Evolutionary conservation across 1,140 invertebrate genomes (phyloP), one percentile per base, ranked within the genome.

Genomic region (Drosophila punjabiensis): DNA sequence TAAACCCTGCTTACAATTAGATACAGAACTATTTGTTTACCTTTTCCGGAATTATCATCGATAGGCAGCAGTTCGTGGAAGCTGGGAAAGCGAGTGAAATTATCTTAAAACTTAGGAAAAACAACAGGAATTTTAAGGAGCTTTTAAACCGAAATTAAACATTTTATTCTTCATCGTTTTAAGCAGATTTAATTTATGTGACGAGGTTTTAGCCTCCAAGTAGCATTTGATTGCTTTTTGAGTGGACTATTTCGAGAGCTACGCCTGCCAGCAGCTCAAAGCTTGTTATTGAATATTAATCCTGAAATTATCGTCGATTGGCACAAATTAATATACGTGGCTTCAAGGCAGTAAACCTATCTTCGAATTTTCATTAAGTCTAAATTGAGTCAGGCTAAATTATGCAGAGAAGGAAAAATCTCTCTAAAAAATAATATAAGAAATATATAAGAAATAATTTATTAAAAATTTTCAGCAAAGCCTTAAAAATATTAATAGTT

Each of bases 21-120:
- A 35, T 20, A 52, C 55, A 8, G 8, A 52, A 50, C 45, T 61
- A 52, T 33, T 39, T 73, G 66, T 70, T 59, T 71, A 60, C 20
- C 8, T 20, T 60, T 50, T 16, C n/a, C 3, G 1, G 37, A 52
- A 52, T 52, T 30, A 61, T 52, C 20, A 73, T 74, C 35, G 43
- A 74, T 61, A 41, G 43, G 13, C 14, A 18, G 30, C 10, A 32
- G 35, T 47, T 64, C 16, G n/a, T 14, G 24, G 18, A 8, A 24
- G 20, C 24, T 32, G 16, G 5, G 5, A 35, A 61, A 43, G 18
- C 28, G 52, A 65, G 37, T 14, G 16, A 33, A 63, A 28, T 63
- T 33, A 66, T 61, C n/a, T 43, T 16, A 33, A 58, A 39, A 58
- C 35, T 58, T 39, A 7, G 6, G 20, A 5, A 58, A 39, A 58